phyloP scores from a whole-genome alignment of 2,888 invertebrate species.

The Hirtodrosophila alboralis region DNA sequence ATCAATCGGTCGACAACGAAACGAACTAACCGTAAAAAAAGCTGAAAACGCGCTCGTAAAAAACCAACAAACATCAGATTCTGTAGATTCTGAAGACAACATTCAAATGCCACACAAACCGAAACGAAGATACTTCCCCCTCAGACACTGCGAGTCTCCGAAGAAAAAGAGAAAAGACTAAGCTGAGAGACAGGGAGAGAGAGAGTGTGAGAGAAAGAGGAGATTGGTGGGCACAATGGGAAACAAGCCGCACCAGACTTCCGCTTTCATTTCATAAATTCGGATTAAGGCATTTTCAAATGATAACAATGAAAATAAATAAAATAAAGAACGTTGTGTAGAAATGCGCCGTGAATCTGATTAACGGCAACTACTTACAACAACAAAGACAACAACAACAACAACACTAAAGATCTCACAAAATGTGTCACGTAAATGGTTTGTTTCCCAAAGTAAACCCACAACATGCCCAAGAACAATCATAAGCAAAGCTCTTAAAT shows the following conservation, averaged over 20 bases:
- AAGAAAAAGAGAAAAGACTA: constrained; percentile 1
- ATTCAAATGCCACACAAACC: constrained; percentile 69
- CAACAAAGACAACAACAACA: constrained; percentile 17
- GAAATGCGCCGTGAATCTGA: constrained; percentile 76
- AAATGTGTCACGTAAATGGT: constrained; percentile 75
- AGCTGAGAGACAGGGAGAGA: too few species aligned
- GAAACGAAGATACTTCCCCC: constrained; percentile 21
- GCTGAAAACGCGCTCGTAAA: constrained; percentile 57
- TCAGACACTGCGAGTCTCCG: too few species aligned
- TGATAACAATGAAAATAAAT: constrained; percentile 74
- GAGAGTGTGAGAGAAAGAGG: too few species aligned
- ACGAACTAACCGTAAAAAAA: constrained; percentile 60
- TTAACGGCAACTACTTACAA: constrained; percentile 73
- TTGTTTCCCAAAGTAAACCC: constrained; percentile 60
- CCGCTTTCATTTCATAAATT: constrained; percentile 78
- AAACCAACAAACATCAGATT: constrained; percentile 42
- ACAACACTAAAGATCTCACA: constrained; percentile 11
- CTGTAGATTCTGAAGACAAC: too few species aligned
- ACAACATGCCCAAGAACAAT: constrained; percentile 63
- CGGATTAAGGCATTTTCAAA: constrained; percentile 78
- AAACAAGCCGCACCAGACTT: constrained; percentile 77
- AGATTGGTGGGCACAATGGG: constrained; percentile 55
- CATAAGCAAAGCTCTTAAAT: constrained; percentile 56
- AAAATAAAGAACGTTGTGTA: constrained; percentile 47
- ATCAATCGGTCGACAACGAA: constrained; percentile 60